Percentiles rank a stretch among this genome's conserved stretches.
phyloP scores from a whole-genome alignment of 53 echinoderm and acorn worm species.

The Holothuria scabra region DNA sequence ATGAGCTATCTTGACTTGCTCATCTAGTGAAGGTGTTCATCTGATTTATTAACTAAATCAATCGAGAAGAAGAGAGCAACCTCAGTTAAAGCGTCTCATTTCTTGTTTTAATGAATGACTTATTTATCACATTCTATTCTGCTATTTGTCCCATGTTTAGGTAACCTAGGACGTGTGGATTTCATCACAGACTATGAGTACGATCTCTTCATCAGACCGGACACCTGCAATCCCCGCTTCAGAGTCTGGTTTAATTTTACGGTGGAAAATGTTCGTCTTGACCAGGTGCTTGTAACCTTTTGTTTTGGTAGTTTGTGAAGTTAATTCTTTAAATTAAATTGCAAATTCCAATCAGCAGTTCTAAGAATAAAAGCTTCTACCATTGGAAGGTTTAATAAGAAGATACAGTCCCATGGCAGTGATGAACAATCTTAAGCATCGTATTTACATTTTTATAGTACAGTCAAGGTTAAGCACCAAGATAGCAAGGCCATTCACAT shows the following conservation, averaged over 20 bases:
- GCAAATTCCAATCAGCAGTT: not conserved
- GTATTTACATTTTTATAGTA: too few species aligned
- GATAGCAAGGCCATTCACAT: too few species aligned
- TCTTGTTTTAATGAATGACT: constrained; percentile 7
- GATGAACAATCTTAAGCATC: not conserved
- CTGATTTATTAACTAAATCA: constrained; percentile 36
- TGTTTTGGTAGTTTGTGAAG: not conserved
- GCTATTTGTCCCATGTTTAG: constrained; percentile 36
- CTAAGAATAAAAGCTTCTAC: not conserved
- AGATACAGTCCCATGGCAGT: not conserved
- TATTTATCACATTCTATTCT: constrained; percentile 36
- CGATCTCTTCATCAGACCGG: constrained; percentile 94
- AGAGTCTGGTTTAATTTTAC: constrained; percentile 99
- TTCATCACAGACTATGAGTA: constrained; percentile 98
- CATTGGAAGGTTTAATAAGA: not conserved
- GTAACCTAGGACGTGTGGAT: constrained; percentile 96
- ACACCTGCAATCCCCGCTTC: constrained; percentile 97
- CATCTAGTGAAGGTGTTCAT: constrained; percentile 6
- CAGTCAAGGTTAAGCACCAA: too few species aligned
- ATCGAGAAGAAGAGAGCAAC: constrained; percentile 5
- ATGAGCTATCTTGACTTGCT: constrained; percentile 33
- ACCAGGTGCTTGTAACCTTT: constrained; percentile 73
- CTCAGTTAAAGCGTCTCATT: constrained; percentile 19
- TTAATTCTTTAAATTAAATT: not conserved
- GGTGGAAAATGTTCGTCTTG: constrained; percentile 85